Conservation (phyloP, 2,113 vertebrate genomes). For the Anser cygnoides region DNA sequence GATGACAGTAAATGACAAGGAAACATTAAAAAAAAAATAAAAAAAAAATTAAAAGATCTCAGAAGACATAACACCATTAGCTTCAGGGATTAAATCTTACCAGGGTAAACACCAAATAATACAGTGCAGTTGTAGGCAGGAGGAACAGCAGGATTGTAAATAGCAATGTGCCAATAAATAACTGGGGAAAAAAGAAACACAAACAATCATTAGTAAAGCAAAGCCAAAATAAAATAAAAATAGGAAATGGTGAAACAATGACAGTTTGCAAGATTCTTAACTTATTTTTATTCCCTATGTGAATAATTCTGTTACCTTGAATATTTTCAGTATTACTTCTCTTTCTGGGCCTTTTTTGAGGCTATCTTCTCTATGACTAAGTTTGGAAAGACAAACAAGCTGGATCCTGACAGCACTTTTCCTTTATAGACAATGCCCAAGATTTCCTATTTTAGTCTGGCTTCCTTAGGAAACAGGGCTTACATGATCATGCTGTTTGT, state of each 20-base stretch:
- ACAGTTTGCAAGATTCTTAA: not conserved
- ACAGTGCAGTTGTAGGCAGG: constrained; percentile 92
- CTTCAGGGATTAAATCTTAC: constrained; percentile 73
- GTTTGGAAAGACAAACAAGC: not conserved
- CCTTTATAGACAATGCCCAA: not conserved
- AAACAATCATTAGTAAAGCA: not conserved
- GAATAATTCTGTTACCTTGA: not conserved
- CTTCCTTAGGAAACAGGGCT: not conserved
- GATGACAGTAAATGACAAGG: not conserved
- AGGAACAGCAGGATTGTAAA: constrained; percentile 96
- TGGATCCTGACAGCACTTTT: not conserved
- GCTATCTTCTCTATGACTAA: not conserved
- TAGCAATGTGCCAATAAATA: constrained; percentile 94
- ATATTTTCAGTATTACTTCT: not conserved
- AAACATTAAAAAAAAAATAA: not conserved
- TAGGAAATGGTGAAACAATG: not conserved
- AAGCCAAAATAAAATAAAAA: not conserved
- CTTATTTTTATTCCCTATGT: not conserved
- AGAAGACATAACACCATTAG: not conserved
- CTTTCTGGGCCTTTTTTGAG: not conserved
- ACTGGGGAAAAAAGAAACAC: constrained; percentile 72
- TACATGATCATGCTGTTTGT: not conserved
- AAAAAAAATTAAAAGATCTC: not conserved
- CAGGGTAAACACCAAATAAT: constrained; percentile 97
- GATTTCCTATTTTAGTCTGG: not conserved